These are phyloP conservation scores for Menura novaehollandiae DNA, from an alignment of 2,113 vertebrate species.

Conservation along the genomic window DNA sequence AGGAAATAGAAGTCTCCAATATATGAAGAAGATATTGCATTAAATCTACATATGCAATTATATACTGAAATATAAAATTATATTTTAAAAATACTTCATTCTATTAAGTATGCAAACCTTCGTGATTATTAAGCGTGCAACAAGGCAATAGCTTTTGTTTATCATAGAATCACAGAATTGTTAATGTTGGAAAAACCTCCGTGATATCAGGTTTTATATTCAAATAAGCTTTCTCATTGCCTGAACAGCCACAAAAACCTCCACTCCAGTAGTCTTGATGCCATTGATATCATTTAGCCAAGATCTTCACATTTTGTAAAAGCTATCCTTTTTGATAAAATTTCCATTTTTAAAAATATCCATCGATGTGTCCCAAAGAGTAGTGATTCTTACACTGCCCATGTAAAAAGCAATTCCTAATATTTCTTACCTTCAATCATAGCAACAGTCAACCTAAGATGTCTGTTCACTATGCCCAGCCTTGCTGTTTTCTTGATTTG, in stretches of 20 bases:
- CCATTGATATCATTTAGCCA: background rate
- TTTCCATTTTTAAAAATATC: background rate
- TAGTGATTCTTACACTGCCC: background rate
- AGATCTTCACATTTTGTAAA: background rate
- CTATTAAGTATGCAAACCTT: background rate
- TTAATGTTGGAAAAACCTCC: background rate
- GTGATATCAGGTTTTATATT: background rate
- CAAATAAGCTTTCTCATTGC: background rate
- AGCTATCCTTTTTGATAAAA: background rate
- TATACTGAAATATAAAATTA: background rate
- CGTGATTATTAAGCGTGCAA: background rate
- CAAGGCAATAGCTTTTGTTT: background rate
- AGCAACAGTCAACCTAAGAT: background rate
- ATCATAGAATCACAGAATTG: background rate
- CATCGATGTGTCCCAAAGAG: background rate
- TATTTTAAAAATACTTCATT: background rate
- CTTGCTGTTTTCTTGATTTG: background rate
- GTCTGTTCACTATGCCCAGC: background rate
- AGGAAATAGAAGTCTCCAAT: background rate
- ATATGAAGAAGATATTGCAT: background rate
- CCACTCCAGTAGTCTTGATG: background rate
- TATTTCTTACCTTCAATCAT: background rate
- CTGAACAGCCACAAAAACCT: background rate
- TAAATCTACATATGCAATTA: background rate
- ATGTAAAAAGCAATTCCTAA: background rate